A percentile compares a stretch with the other conserved stretches of the same genome.
Conservation (phyloP, 2,888 invertebrate species). For the Clistopyga incitator region DNA sequence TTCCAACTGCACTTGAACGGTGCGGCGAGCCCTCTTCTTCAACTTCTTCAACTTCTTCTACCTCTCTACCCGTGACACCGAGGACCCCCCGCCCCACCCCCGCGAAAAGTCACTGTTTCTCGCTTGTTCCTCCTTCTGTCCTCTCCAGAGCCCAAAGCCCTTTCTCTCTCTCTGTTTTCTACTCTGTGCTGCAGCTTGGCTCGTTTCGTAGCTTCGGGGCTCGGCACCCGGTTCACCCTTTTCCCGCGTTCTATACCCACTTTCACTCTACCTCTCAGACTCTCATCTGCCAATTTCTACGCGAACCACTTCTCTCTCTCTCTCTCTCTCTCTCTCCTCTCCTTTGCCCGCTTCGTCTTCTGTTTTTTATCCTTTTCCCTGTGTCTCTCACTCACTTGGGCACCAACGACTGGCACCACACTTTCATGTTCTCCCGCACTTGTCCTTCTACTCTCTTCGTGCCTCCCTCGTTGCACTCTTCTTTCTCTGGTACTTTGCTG, state of each 20-base stretch:
- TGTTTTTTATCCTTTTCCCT: slow-evolving; percentile 11
- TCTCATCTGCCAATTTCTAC: slow-evolving; percentile 73
- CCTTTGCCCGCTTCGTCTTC: background rate
- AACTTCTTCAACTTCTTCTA: slow-evolving; percentile 36
- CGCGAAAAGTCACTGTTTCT: slow-evolving; percentile 31
- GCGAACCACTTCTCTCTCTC: slow-evolving; percentile 18
- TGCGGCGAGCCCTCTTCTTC: slow-evolving; percentile 57
- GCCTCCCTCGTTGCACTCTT: slow-evolving; percentile 37
- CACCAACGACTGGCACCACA: slow-evolving; percentile 22
- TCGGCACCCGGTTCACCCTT: slow-evolving; percentile 23
- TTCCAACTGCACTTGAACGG: slow-evolving; percentile 45
- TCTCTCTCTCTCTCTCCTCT: background rate
- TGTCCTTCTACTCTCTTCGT: slow-evolving; percentile 21
- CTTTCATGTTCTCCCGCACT: slow-evolving; percentile 39
- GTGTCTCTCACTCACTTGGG: slow-evolving; percentile 7
- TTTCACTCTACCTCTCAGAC: slow-evolving; percentile 72
- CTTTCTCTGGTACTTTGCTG: background rate
- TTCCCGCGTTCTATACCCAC: slow-evolving; percentile 63
- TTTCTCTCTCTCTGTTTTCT: slow-evolving; percentile 7
- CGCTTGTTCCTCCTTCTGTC: slow-evolving; percentile 30
- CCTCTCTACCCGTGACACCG: slow-evolving; percentile 40
- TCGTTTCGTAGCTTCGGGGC: slow-evolving; percentile 60
- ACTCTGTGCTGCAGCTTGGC: slow-evolving; percentile 15
- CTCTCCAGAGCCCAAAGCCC: slow-evolving; percentile 10
- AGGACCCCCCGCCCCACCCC: slow-evolving; percentile 27